A percentile compares a stretch with the other conserved stretches of the same genome.
phyloP scores from a whole-genome alignment of 1,140 invertebrate species.

The Lordiphosa collinella region DNA sequence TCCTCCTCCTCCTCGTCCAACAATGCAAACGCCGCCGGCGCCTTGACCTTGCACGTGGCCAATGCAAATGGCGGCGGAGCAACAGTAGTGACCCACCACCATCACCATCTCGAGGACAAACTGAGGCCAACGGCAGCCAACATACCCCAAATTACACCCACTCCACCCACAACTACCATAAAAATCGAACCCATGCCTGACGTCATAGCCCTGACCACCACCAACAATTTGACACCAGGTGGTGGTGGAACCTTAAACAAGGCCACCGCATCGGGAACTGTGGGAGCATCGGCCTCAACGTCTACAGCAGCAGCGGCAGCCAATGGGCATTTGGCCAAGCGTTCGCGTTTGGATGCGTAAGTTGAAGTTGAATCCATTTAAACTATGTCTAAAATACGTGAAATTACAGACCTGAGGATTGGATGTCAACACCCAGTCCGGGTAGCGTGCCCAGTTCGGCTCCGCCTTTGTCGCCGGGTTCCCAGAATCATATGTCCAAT shows the following conservation, averaged over 20 bases:
- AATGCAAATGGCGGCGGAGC: conserved; percentile 55
- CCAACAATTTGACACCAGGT: conserved; percentile 7
- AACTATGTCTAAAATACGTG: neutral
- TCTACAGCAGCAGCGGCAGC: conserved; percentile 40
- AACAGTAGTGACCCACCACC: conserved; percentile 28
- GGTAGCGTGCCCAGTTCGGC: conserved; percentile 82
- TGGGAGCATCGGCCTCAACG: conserved; percentile 35
- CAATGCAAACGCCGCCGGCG: conserved; percentile 26
- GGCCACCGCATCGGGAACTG: conserved; percentile 15
- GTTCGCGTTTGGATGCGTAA: conserved; percentile 71
- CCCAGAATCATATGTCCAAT: conserved; percentile 84
- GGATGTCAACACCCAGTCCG: conserved; percentile 83
- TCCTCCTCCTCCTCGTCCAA: conserved; percentile 19
- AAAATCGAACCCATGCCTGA: conserved; percentile 76
- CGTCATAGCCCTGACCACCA: conserved; percentile 49
- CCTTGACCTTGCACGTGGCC: conserved; percentile 49
- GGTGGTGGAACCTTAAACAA: conserved; percentile 13
- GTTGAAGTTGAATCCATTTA: conserved; percentile 2
- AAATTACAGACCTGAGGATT: conserved; percentile 81
- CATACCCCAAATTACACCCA: neutral
- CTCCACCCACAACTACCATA: conserved; percentile 35
- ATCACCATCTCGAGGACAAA: no score
- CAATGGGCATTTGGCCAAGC: conserved; percentile 70
- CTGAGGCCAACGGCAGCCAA: conserved; percentile 51
- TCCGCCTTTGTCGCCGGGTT: conserved; percentile 82